Evolutionary conservation across 2,797 vertebrate species (phyloP).

Genomic region (Todus mexicanus): DNA sequence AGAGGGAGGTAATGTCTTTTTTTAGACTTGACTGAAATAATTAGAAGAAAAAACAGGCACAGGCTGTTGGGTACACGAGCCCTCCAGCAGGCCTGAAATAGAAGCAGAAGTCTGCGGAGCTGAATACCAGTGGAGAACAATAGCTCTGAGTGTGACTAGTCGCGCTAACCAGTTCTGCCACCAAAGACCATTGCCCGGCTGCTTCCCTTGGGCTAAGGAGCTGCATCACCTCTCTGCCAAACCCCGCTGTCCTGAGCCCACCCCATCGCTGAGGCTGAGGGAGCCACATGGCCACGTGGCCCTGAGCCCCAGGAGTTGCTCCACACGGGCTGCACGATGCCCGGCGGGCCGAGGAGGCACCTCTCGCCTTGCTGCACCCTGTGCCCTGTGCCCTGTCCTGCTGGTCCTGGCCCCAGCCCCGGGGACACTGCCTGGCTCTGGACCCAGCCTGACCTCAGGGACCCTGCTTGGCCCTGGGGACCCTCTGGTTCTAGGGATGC

Average conservation of each 20-base stretch:
- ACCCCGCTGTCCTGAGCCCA: not conserved
- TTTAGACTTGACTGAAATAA: constrained; percentile 59
- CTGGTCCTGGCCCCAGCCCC: not conserved
- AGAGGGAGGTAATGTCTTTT: constrained; percentile 52
- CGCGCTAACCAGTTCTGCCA: constrained; percentile 36
- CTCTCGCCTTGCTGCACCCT: rapidly evolving
- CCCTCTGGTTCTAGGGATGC: not conserved
- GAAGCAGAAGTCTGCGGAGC: constrained; percentile 55
- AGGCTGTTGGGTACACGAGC: constrained; percentile 44
- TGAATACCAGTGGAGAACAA: constrained; percentile 56
- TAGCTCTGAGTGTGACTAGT: constrained; percentile 4
- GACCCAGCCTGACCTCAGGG: not conserved
- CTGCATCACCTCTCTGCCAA: not conserved
- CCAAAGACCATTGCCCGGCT: not conserved
- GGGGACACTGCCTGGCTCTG: not conserved
- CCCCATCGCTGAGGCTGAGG: rapidly evolving
- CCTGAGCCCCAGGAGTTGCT: not conserved
- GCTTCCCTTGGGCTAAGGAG: not conserved
- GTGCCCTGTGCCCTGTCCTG: not conserved
- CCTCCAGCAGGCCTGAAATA: constrained; percentile 56
- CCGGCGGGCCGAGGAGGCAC: not conserved
- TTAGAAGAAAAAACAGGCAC: constrained; percentile 49
- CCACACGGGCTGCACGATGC: rapidly evolving
- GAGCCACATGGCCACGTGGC: rapidly evolving
- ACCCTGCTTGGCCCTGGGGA: not conserved